Conservation (phyloP, 2,797 vertebrate species). For the Poeciliopsis turneri region DNA sequence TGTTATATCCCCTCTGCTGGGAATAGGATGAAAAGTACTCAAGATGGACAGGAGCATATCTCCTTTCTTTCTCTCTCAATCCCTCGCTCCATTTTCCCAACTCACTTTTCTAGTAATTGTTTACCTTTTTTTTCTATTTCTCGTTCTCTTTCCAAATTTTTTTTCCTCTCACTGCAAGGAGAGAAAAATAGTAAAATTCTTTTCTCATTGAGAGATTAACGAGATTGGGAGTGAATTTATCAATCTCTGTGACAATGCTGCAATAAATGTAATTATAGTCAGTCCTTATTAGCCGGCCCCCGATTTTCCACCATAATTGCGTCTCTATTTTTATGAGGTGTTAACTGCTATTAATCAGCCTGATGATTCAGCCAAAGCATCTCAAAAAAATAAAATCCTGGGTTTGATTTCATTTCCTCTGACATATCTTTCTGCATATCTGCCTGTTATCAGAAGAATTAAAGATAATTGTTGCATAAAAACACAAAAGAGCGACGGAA, state of each 20-base stretch:
- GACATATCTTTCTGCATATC: conserved; percentile 71
- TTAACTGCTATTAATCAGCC: conserved; percentile 83
- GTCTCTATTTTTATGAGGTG: conserved; percentile 82
- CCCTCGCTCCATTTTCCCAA: conserved; percentile 32
- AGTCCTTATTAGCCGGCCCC: conserved; percentile 82
- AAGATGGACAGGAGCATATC: conserved; percentile 64
- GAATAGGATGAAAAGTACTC: conserved; percentile 70
- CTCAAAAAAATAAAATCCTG: conserved; percentile 63
- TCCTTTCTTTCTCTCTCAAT: conserved; percentile 37
- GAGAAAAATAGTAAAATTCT: conserved; percentile 74
- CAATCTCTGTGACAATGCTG: conserved; percentile 81
- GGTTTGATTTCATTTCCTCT: conserved; percentile 77
- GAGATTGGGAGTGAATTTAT: conserved; percentile 79
- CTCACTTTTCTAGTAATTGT: conserved; percentile 15
- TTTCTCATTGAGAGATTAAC: conserved; percentile 81
- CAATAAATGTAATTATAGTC: conserved; percentile 73
- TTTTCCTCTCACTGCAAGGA: conserved; percentile 48
- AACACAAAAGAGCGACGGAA: conserved; percentile 21
- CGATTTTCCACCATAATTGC: conserved; percentile 84
- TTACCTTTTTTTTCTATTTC: conserved; percentile 3
- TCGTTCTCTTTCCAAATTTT: neutral
- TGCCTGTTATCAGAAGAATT: conserved; percentile 70
- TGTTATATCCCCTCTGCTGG: conserved; percentile 79
- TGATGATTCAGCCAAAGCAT: conserved; percentile 84
- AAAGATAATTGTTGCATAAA: conserved; percentile 71